Conservation (phyloP, 2,113 vertebrate genomes). For the Prunella himalayana region DNA sequence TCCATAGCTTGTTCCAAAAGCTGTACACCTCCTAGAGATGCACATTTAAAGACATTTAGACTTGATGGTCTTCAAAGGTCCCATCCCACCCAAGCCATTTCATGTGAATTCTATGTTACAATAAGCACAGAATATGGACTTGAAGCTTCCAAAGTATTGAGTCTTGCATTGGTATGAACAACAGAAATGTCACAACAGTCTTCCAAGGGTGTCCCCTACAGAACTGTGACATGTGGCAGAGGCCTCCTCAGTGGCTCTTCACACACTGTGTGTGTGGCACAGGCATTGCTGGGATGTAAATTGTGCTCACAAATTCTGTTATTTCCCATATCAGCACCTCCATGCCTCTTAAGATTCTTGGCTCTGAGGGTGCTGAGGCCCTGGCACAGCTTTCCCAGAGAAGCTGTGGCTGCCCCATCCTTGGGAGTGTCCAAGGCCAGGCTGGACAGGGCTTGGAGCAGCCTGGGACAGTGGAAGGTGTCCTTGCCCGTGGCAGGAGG, state of each 20-base stretch:
- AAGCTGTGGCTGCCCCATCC: not conserved
- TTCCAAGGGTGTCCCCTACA: not conserved
- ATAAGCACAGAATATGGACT: fast-evolving
- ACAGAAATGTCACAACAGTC: not conserved
- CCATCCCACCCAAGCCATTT: not conserved
- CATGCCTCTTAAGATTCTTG: not conserved
- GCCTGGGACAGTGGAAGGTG: fast-evolving
- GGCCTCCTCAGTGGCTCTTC: not conserved
- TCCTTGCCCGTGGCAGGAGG: not conserved
- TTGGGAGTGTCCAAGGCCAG: not conserved
- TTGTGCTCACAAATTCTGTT: not conserved
- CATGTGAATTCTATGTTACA: not conserved
- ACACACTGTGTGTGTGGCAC: not conserved
- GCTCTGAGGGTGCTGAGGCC: not conserved
- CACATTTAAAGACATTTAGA: not conserved
- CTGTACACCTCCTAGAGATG: not conserved
- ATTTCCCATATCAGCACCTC: not conserved
- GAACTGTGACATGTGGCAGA: not conserved
- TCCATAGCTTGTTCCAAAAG: not conserved
- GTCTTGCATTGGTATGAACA: not conserved
- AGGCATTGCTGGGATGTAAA: not conserved
- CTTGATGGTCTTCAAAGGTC: not conserved
- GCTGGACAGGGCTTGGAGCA: not conserved
- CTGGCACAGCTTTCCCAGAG: not conserved
- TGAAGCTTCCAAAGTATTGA: not conserved